These are phyloP conservation scores for Sarcophaga peregrina DNA, from an alignment of 1,140 invertebrate genomes.

Conservation along the genomic window DNA sequence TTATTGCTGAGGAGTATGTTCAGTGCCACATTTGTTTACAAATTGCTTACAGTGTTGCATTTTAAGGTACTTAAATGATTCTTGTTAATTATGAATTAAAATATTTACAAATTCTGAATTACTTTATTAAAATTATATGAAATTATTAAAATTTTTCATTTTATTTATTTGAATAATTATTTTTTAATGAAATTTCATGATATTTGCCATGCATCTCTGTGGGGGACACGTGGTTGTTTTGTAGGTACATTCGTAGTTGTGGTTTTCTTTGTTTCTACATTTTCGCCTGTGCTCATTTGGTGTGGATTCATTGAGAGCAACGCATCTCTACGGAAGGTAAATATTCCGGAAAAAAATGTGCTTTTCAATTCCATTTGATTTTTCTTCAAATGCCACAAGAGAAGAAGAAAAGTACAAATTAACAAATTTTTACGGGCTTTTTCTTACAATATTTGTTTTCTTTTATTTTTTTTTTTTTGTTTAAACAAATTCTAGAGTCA, in stretches of 20 bases:
- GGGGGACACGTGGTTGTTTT: slow-evolving; percentile 14
- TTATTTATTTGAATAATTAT: too few species aligned
- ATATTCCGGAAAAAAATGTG: slow-evolving; percentile 28
- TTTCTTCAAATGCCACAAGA: not conserved
- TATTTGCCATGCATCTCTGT: not conserved
- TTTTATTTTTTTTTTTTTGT: slow-evolving; percentile 15
- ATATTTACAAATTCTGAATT: too few species aligned
- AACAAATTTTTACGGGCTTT: slow-evolving; percentile 27
- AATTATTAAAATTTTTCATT: too few species aligned
- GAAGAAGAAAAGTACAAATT: not conserved
- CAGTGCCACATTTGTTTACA: not conserved
- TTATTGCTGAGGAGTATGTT: not conserved
- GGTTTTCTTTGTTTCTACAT: not conserved
- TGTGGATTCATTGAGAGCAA: slow-evolving; percentile 29
- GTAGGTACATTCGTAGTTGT: not conserved
- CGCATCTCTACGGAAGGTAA: slow-evolving; percentile 22
- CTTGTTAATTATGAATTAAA: too few species aligned
- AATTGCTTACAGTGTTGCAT: not conserved
- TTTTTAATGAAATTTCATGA: not conserved
- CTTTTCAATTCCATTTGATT: not conserved
- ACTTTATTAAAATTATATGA: too few species aligned
- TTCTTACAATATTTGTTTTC: not conserved
- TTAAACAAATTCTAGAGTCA: not conserved
- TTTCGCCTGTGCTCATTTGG: slow-evolving; percentile 34
- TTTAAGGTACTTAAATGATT: not conserved